Conservation (phyloP, 2,113 vertebrate genomes). For the Nematolebias whitei region DNA sequence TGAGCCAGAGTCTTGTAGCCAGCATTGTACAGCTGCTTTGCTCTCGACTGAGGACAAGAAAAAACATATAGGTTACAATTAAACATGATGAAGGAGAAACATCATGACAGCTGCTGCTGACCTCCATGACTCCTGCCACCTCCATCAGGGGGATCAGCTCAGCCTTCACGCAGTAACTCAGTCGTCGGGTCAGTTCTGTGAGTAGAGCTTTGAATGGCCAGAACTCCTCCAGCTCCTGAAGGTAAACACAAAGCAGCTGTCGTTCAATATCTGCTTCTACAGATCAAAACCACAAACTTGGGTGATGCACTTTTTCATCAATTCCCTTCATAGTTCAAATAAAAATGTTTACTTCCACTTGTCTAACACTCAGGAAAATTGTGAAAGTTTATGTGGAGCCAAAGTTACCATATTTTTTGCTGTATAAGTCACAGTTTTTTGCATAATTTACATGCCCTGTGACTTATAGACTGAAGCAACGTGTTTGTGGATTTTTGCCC, state of each 20-base stretch:
- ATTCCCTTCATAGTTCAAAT: too few relatives aligned
- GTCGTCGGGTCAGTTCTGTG: constrained; percentile 84
- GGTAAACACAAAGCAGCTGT: neutral
- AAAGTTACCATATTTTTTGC: too few relatives aligned
- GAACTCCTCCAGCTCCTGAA: constrained; percentile 92
- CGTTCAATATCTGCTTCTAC: neutral
- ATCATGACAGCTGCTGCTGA: constrained; percentile 40
- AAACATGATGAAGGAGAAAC: neutral
- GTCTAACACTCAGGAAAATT: too few relatives aligned
- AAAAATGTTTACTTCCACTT: too few relatives aligned
- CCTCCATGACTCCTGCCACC: constrained; percentile 92
- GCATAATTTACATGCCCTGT: too few relatives aligned
- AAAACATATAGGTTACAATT: neutral
- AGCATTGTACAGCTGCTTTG: constrained; percentile 88
- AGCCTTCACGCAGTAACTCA: constrained; percentile 91
- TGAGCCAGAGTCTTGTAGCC: constrained; percentile 89
- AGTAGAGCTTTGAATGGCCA: constrained; percentile 93
- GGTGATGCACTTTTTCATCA: too few relatives aligned
- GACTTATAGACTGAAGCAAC: too few relatives aligned
- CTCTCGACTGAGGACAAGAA: constrained; percentile 82
- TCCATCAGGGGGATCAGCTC: constrained; percentile 98
- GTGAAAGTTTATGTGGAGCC: too few relatives aligned
- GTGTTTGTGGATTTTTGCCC: too few relatives aligned
- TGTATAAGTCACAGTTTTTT: too few relatives aligned
- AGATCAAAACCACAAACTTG: neutral